A percentile compares a stretch with the other conserved stretches of the same genome.
Evolutionary conservation across 2,888 invertebrate species (phyloP).

Genomic region (Lasioglossum marginatum): DNA sequence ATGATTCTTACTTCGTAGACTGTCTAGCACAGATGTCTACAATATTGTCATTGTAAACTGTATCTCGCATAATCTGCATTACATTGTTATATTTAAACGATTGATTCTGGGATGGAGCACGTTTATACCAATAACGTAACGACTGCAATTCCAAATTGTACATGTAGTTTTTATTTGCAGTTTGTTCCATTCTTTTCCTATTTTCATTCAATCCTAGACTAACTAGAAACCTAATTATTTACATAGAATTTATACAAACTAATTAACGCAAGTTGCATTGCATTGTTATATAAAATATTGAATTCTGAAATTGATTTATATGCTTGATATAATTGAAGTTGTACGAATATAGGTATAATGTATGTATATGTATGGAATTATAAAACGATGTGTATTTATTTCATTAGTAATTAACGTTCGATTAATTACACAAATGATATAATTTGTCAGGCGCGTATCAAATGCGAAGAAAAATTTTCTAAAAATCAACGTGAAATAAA

Average conservation of each 20-base stretch:
- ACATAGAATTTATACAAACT: neutral
- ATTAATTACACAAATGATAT: neutral
- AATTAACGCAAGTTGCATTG: neutral
- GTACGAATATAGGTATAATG: neutral
- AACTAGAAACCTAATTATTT: constrained; percentile 29
- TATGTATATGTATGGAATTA: constrained; percentile 4
- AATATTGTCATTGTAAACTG: constrained; percentile 24
- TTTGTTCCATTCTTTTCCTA: constrained; percentile 26
- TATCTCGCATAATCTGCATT: constrained; percentile 29
- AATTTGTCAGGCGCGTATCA: neutral
- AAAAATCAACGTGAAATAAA: neutral
- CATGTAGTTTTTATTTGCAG: constrained; percentile 26
- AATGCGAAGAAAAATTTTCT: neutral
- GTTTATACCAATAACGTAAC: constrained; percentile 52
- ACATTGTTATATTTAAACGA: constrained; percentile 28
- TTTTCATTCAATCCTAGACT: constrained; percentile 27
- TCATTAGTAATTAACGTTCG: neutral
- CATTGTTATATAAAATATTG: neutral
- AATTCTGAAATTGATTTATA: neutral
- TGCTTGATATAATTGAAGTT: constrained; percentile 38
- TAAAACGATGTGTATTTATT: constrained; percentile 4
- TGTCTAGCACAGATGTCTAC: neutral
- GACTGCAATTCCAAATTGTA: constrained; percentile 47
- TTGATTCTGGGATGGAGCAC: constrained; percentile 29
- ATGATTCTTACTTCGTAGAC: constrained; percentile 37